Evolutionary conservation across 2,888 invertebrate species (phyloP), one percentile per base, ranked within the genome.

Genomic region (Helleia helle): DNA sequence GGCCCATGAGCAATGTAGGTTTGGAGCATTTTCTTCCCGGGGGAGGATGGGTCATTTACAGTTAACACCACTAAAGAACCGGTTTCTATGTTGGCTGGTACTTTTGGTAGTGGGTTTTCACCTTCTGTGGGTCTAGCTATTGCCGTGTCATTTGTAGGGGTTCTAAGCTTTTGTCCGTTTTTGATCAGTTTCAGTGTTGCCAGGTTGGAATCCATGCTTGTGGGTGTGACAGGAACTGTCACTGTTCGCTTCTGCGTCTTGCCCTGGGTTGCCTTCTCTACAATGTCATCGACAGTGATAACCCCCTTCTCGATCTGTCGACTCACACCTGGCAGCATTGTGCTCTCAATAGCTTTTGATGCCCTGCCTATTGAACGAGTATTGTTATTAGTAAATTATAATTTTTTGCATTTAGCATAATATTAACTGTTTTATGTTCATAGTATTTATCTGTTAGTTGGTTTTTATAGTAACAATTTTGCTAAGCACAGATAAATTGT

Each of bases 11-110:
- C 71, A 38, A 83, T 72, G 45, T 83, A 84, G 0, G 83, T 83
- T 40, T 84, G 84, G 1, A 83, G 50, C 71, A 81, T 79, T 43
- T 81, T 80, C 49, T 79, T 79, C 0, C 76, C 58, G 0, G 84
- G 77, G 0, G 73, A 71, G 15, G 64, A 61, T 0, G 84, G 83
- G 47, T 83, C 81, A 34, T 76, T 68, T 0, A 81, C 80, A 0
- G 81, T 72, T 1, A 84, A 47, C 0, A 83, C 79, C 0, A 84
- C 83, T 26, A 84, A 48, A 0, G 84, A 84, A 0, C 83, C 84
- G 0, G 58, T 61, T 42, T 81, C 76, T 1, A 83, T 75, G 42
- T 83, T 79, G 0, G 64, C 37, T 2, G 79, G 73, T 2, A 75
- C 56, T 3, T 56, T 50, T 0, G 63, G 48, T 2, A 59, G 40